Evolutionary conservation across 2,113 vertebrate species (phyloP), one percentile per base, ranked within the genome.

Genomic region (Corythoichthys intestinalis): DNA sequence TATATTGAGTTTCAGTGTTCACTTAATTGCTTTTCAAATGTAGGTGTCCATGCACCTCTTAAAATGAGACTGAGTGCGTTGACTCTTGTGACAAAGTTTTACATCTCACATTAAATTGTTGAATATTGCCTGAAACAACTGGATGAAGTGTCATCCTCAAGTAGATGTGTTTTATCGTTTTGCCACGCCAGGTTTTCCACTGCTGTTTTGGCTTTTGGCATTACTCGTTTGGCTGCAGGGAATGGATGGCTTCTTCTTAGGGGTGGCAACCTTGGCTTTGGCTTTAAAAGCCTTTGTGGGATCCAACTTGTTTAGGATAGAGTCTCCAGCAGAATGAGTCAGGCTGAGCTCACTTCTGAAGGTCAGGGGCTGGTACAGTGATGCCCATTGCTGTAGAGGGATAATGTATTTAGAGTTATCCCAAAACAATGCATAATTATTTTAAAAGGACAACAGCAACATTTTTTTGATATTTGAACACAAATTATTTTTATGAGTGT

Each of bases 341-440:
- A 83, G 75, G 58, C 91, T 89, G n/a, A 88, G 78, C 44, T 92
- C 75, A 15, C 88, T 81, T 81, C 89, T 92, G 86, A 92, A 92
- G 11, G 90, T 94, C 87, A 98, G 91, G 20, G 97, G 96, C 70
- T 95, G 96, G 83, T 97, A 99, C 87, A 98, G 94, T 66, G 93
- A 96, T 70, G 96, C 95, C 96, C 97, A 99, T 85, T 98, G 97
- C 97, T 99, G 91, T 61, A 72, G 73, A 72, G 39, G 68, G 72
- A 9, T 73, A 15, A 13, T 73, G 17, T 20, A n/a, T 63, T 44
- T 28, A 20, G 59, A 46, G 41, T 28, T 13, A 34, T 28, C 41
- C 41, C 28, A 46, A 28, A 63, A 61, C 14, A 41, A 62, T 53
- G 15, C 17, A 62, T n/a, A 37, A 17, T 17, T 6, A 17, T n/a